A percentile compares a stretch with the other conserved stretches of the same genome.
phyloP scores from a whole-genome alignment of 2,113 vertebrate genomes.

The Platichthys flesus region DNA sequence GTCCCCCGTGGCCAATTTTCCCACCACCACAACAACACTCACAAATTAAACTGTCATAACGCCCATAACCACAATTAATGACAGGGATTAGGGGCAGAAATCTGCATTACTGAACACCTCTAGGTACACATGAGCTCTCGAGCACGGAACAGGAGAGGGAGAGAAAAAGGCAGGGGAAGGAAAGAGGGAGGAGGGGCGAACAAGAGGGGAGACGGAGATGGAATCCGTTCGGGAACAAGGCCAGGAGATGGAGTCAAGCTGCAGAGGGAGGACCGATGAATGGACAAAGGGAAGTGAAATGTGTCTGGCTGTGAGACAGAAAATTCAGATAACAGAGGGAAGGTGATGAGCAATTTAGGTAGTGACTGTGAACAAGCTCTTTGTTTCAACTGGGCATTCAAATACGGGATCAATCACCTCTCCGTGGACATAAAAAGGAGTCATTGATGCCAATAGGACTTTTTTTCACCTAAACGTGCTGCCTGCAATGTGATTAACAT shows the following conservation, averaged over 20 bases:
- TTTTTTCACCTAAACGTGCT: conserved; percentile 35
- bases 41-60: conserved; percentile 83
- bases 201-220: neutral
- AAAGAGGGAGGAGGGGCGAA: neutral
- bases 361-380: conserved; percentile 20
- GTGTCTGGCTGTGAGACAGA: conserved; percentile 34
- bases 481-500: conserved; percentile 52
- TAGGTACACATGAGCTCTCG: conserved; percentile 62
- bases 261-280: conserved; percentile 29
- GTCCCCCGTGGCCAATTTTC: conserved; percentile 77
- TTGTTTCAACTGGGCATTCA: conserved; percentile 24
- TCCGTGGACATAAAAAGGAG: conserved; percentile 36
- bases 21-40: conserved; percentile 69
- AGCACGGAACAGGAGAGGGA: conserved; percentile 26
- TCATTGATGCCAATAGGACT: conserved; percentile 34
- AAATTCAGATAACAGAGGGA: conserved; percentile 27
- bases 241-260: conserved; percentile 35
- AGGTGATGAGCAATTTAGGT: conserved; percentile 21
- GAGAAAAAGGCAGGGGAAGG: no score
- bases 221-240: conserved; percentile 20
- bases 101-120: conserved; percentile 77
- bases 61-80: conserved; percentile 80
- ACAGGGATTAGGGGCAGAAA: conserved; percentile 74
- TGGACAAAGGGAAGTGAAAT: conserved; percentile 47
- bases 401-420: conserved; percentile 38